These are phyloP conservation scores for Thera obeliscata DNA, from an alignment of 2,888 invertebrate genomes.

Conservation along the genomic window DNA sequence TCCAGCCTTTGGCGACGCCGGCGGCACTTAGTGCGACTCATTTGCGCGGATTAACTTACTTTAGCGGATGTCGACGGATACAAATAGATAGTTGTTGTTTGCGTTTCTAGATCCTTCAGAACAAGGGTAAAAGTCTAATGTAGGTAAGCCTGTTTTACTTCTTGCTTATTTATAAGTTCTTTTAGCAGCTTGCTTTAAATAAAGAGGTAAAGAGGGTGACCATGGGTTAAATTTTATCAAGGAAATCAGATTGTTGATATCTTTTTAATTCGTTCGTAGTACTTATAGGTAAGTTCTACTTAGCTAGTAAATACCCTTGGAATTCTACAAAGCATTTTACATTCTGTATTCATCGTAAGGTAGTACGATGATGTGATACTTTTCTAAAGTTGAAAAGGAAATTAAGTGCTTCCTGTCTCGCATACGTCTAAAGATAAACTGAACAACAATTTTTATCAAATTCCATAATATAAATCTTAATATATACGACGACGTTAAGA, in stretches of 20 bases:
- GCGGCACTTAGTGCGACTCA: constrained; percentile 50
- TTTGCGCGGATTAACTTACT: constrained; percentile 59
- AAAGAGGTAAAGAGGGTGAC: no score
- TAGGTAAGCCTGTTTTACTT: no score
- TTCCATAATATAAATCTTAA: constrained; percentile 10
- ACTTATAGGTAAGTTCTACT: no score
- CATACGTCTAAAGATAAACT: constrained; percentile 26
- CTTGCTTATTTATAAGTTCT: no score
- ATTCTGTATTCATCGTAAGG: constrained; percentile 5
- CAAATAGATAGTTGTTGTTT: constrained; percentile 22
- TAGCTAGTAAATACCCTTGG: no score
- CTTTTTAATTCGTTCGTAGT: no score
- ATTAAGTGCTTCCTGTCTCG: constrained; percentile 29
- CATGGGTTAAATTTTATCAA: no score
- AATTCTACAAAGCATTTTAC: not conserved
- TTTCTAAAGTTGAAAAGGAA: constrained; percentile 29
- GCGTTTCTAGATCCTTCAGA: constrained; percentile 1
- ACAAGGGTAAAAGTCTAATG: not conserved
- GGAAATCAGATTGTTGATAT: no score
- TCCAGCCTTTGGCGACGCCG: constrained; percentile 43
- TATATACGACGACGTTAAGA: not conserved
- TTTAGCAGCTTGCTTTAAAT: no score
- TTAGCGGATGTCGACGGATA: constrained; percentile 44
- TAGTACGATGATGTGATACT: constrained; percentile 15
- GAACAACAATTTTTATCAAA: constrained; percentile 8